These are phyloP conservation scores for Aphidius gifuensis DNA, from an alignment of 1,140 invertebrate genomes.

Conservation along the genomic window DNA sequence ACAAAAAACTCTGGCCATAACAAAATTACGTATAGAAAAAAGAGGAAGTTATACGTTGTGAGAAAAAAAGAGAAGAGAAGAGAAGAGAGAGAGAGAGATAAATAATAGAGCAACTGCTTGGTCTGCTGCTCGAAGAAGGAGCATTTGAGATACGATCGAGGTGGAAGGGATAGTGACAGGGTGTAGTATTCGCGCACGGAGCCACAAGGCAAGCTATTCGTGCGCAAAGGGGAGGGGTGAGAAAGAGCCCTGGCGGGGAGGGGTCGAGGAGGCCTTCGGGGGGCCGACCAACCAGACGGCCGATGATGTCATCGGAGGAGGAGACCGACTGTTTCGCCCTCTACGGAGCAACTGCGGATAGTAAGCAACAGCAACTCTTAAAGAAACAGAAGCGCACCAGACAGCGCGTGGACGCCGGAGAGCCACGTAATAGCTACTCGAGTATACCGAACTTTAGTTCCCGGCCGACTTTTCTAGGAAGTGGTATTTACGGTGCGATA, in stretches of 20 bases:
- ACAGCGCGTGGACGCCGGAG: constrained; percentile 91
- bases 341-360: constrained; percentile 69
- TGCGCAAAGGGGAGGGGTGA: constrained; percentile 53
- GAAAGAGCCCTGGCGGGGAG: constrained; percentile 56
- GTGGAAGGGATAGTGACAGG: constrained; percentile 27
- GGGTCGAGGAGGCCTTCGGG: constrained; percentile 55
- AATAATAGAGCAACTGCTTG: constrained; percentile 28
- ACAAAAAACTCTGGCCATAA: not conserved
- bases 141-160: constrained; percentile 25
- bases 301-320: constrained; percentile 95
- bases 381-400: constrained; percentile 87
- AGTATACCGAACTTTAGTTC: constrained; percentile 83
- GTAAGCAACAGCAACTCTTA: constrained; percentile 68
- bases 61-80: constrained; percentile 17
- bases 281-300: constrained; percentile 59
- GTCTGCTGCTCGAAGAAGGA: constrained; percentile 30
- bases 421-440: constrained; percentile 88
- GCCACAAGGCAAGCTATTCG: constrained; percentile 53
- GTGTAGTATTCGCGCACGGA: constrained; percentile 34
- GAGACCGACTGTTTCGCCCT: constrained; percentile 84
- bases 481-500: constrained; percentile 78
- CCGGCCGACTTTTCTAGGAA: constrained; percentile 77
- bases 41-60: constrained; percentile 5
- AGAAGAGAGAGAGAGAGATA: constrained; percentile 21
- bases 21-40: constrained; percentile 14